Conservation (phyloP, 1,140 invertebrate species). For the Sweltsa coloradensis region DNA sequence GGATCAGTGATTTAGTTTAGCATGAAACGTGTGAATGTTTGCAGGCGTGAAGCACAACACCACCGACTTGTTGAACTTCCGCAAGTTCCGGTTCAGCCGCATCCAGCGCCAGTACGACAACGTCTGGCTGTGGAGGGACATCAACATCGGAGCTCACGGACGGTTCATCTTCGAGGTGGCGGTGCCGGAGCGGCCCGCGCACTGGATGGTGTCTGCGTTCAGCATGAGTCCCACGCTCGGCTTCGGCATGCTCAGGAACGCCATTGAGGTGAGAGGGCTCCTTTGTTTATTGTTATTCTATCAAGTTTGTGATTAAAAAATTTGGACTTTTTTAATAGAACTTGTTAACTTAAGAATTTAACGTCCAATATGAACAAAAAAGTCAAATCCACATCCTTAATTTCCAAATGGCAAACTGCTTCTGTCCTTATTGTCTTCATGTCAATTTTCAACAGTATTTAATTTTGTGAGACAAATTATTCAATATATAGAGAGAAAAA, state of each 20-base stretch:
- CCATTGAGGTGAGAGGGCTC: conserved; percentile 61
- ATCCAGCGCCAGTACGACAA: conserved; percentile 84
- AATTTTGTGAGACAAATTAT: too few species aligned
- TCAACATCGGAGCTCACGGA: conserved; percentile 85
- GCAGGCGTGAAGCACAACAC: conserved; percentile 40
- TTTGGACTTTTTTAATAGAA: too few species aligned
- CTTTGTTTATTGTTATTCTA: too few species aligned
- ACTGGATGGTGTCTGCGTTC: conserved; percentile 89
- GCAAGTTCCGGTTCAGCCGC: conserved; percentile 74
- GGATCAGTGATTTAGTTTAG: not conserved
- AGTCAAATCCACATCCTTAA: not conserved
- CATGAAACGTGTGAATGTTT: conserved; percentile 8
- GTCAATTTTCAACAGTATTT: too few species aligned
- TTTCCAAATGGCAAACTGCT: too few species aligned
- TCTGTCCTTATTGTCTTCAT: too few species aligned
- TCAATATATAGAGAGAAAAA: not conserved
- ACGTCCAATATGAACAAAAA: conserved; percentile 1
- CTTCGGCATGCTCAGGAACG: conserved; percentile 69
- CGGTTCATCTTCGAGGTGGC: conserved; percentile 73
- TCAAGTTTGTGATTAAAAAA: too few species aligned
- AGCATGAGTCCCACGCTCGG: conserved; percentile 75
- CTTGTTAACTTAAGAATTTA: too few species aligned
- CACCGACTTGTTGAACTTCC: conserved; percentile 53
- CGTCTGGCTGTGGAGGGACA: conserved; percentile 87
- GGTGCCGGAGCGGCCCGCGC: conserved; percentile 73